phyloP scores from a whole-genome alignment of 2,113 vertebrate species.

The Gallinago paraguaiae region DNA sequence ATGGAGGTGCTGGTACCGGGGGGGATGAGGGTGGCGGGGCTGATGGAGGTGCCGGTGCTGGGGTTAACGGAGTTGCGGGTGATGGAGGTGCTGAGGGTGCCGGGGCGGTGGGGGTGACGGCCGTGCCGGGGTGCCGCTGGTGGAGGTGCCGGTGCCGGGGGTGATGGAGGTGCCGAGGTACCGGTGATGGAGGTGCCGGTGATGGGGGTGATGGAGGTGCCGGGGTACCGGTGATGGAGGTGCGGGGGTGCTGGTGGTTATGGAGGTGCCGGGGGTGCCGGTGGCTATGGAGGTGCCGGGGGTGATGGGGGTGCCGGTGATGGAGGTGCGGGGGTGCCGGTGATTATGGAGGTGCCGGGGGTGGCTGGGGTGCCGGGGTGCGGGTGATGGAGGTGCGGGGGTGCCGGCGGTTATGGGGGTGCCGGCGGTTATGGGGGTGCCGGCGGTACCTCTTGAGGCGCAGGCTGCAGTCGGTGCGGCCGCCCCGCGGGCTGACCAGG shows the following conservation, averaged over 20 bases:
- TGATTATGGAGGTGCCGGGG: neutral
- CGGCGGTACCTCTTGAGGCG: slow-evolving; percentile 73
- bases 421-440: neutral
- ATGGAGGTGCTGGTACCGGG: neutral
- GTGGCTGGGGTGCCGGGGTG: neutral
- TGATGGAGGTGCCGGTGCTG: neutral
- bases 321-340: no score
- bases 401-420: no score
- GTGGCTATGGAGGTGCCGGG: neutral
- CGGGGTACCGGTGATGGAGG: no score
- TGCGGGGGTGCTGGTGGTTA: no score
- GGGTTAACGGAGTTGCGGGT: no score
- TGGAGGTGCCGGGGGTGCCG: no score
- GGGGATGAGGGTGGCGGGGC: no score
- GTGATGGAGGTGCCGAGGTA: neutral
- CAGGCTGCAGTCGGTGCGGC: slow-evolving; percentile 76
- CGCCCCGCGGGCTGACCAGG: slow-evolving; percentile 53
- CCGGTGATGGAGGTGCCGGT: no score
- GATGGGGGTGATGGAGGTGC: no score
- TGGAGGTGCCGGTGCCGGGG: neutral
- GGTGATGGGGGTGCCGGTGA: neutral
- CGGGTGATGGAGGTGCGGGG: neutral
- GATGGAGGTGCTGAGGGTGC: neutral
- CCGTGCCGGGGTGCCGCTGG: no score
- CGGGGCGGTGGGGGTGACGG: neutral